Base-by-base conservation (phyloP, 2,113 vertebrate species). In the Plectropomus leopardus region DNA sequence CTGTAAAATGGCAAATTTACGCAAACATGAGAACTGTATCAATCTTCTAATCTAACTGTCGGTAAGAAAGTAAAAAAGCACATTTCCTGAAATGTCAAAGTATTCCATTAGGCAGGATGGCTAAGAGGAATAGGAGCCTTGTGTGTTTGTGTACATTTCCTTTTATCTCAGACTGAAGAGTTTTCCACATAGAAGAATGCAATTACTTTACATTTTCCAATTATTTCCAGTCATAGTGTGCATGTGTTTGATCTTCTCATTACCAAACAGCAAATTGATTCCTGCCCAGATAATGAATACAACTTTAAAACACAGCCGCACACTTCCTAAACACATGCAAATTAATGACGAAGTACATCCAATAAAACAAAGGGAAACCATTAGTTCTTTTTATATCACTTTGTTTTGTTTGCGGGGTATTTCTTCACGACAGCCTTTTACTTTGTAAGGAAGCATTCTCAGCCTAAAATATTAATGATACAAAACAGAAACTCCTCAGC, bases 401-500 rank as follows among this genome's bases (percentile, higher is more conserved):
- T 60, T 47, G 42, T n/a, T 72, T 78, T 75, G 19, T 80, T 77
- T 42, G 51, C 4, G 1, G 26, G 32, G 4, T 17, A 17, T 76
- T 80, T 64, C 6, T 58, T 64, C 5, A 47, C 54, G 7, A 11
- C 48, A 21, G 42, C 9, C 40, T 68, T 63, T 24, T 24, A 2
- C 48, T 61, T 36, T 54, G 30, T 50, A 26, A 53, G 19, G 48
- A 71, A 57, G n/a, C 24, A 36, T 73, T 57, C 45, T 44, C 9
- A 55, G 6, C 24, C 44, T 82, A 26, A 85, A 80, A 72, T 54
- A 85, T 83, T 80, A 23, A 85, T 69, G 73, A 83, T 44, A 60
- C 50, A 83, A 83, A 83, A 77, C 55, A 68, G 61, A 19, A 60
- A 50, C 48, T 53, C 24, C 50, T 68, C 66, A 51, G 57, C 17